These are phyloP conservation scores for Plagodis pulveraria DNA, from an alignment of 2,888 invertebrate genomes.

Conservation along the genomic window DNA sequence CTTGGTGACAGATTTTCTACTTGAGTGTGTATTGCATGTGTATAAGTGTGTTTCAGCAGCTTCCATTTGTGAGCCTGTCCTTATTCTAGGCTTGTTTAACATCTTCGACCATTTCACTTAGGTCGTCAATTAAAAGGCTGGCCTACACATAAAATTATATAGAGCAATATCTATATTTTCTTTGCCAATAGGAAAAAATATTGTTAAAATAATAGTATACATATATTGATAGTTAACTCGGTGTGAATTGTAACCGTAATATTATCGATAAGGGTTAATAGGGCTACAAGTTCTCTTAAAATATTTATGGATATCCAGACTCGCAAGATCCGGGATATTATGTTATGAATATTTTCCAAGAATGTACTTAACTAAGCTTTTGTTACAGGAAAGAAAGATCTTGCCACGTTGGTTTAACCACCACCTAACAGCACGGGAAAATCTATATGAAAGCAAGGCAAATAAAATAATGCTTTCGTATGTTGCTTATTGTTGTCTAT, in stretches of 20 bases:
- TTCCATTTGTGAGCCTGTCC: no score
- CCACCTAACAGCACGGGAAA: slow-evolving; percentile 47
- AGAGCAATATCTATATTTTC: no score
- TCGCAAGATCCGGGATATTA: slow-evolving; percentile 28
- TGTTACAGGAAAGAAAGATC: slow-evolving; percentile 22
- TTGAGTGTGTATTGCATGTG: no score
- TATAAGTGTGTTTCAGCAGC: no score
- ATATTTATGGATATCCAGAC: slow-evolving; percentile 30
- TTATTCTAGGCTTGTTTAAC: no score
- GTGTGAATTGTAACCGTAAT: slow-evolving; percentile 35
- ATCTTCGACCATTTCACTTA: no score
- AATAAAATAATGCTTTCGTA: slow-evolving; percentile 55
- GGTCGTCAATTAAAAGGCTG: no score
- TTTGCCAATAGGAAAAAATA: slow-evolving; percentile 10
- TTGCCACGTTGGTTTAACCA: slow-evolving; percentile 26
- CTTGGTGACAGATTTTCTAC: no score
- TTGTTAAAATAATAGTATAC: no score
- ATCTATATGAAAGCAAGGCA: slow-evolving; percentile 51
- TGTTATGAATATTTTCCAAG: slow-evolving; percentile 12
- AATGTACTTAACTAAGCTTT: slow-evolving; percentile 19
- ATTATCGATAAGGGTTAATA: no score
- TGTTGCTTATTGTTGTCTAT: no score
- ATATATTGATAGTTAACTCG: slow-evolving; percentile 38
- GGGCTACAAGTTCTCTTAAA: slow-evolving; percentile 38
- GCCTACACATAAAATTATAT: no score